Base-by-base conservation (phyloP, 2,113 vertebrate species). In the Caranx melampygus region DNA sequence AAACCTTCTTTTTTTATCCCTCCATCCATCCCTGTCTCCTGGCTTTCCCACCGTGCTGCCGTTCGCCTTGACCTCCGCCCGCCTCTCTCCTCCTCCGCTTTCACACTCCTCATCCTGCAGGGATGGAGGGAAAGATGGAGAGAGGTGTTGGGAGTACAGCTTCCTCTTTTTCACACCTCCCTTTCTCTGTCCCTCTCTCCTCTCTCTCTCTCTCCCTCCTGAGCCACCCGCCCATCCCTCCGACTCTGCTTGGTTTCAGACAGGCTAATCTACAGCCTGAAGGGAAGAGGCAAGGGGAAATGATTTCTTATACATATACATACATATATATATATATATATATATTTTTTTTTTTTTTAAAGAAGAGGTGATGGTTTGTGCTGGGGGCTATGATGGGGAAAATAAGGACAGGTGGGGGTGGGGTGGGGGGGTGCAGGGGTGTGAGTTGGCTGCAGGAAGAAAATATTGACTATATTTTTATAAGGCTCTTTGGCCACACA, bases 141-240 rank as follows among this genome's bases (percentile, higher is more conserved):
- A 78, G 82, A 90, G 85, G 92, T 94, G 92, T 92, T 90, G 86
- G 76, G 92, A 89, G 90, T 84, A 65, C 84, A 88, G 87, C 92
- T 85, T 80, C 78, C 85, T 90, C 74, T 89, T 90, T 85, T 92
- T 92, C 91, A 90, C 92, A 91, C 91, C 79, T 88, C 73, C 13
- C 37, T 47, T 21, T 49, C 58, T 47, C 60, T 55, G 37, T 58
- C 79, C 57, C 55, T 71, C 63, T 64, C 44, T 75, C 42, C 60
- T 61, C 45, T 58, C 82, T 62, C 55, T 67, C 59, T 65, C 44
- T 75, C 49, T 55, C 15, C 60, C 72, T 61, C 76, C 70, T 58
- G 21, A 70, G 71, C 85, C 65, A 69, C 73, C 81, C 72, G 3
- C 84, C 78, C 78, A 54, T 80, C 67, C 72, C 78, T 86, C 72